phyloP scores from a whole-genome alignment of 2,113 vertebrate species.

The Antechinus stuartii region DNA sequence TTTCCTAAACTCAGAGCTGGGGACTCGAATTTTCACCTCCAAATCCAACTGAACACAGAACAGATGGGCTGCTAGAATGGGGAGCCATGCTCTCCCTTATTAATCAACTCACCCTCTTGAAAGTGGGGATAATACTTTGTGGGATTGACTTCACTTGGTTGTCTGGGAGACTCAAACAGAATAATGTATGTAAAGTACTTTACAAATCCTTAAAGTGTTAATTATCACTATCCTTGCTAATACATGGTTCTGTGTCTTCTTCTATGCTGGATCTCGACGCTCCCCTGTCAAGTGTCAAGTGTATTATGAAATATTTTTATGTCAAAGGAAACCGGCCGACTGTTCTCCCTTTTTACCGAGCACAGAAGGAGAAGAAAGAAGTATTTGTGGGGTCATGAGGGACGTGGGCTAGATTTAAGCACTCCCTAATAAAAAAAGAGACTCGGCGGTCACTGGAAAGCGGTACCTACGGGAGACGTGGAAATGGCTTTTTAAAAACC shows the following conservation, averaged over 20 bases:
- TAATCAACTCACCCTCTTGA: not conserved
- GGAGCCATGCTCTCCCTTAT: not conserved
- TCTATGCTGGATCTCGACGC: not conserved
- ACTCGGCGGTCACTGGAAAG: conserved; percentile 3
- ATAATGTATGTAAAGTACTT: not conserved
- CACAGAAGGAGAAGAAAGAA: not conserved
- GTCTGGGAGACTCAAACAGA: not conserved
- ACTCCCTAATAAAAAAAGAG: not conserved
- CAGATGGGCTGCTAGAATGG: not conserved
- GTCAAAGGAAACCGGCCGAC: conserved; percentile 6
- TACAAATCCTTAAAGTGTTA: not conserved
- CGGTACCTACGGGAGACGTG: not conserved
- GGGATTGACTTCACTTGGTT: not conserved
- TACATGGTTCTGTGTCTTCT: not conserved
- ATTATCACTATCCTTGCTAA: not conserved
- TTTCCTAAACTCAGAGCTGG: not conserved
- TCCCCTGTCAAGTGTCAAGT: conserved; percentile 16
- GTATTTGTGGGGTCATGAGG: not conserved
- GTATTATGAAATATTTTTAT: conserved; percentile 15
- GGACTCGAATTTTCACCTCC: not conserved
- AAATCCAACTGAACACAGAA: not conserved
- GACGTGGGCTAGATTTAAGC: conserved; percentile 39
- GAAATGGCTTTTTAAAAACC: not conserved
- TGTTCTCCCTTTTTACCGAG: conserved; percentile 15
- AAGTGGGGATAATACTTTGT: not conserved